These are phyloP conservation scores for Conchocele bisecta DNA, from an alignment of 2,888 invertebrate species.

Conservation along the genomic window DNA sequence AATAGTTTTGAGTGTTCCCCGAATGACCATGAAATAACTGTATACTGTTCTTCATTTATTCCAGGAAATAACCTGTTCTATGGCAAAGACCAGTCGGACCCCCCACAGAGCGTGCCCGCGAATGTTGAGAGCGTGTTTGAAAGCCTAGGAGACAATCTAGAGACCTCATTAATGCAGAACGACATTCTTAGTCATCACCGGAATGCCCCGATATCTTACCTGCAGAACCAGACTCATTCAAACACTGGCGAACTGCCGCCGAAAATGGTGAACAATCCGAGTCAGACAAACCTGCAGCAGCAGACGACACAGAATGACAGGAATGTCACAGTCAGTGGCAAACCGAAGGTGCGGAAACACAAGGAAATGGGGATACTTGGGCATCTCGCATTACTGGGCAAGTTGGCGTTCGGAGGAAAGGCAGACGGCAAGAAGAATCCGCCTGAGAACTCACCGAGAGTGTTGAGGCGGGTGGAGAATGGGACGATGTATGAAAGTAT, in stretches of 20 bases:
- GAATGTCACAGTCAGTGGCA: conserved; percentile 8
- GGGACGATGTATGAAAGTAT: conserved; percentile 44
- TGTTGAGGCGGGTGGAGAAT: conserved; percentile 25
- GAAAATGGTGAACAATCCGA: conserved; percentile 81
- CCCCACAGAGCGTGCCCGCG: conserved; percentile 49
- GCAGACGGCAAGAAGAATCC: conserved; percentile 37
- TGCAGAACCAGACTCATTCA: conserved; percentile 89
- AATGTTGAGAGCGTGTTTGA: conserved; percentile 73
- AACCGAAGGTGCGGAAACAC: conserved; percentile 64
- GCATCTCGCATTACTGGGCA: conserved; percentile 51
- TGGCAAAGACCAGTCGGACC: conserved; percentile 56
- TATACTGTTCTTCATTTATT: conserved; percentile 17
- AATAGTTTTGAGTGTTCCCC: too few relatives aligned
- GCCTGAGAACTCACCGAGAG: conserved; percentile 19
- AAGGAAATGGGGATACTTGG: conserved; percentile 67
- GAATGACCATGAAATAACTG: too few relatives aligned
- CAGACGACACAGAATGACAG: conserved; percentile 23
- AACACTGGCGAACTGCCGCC: conserved; percentile 71
- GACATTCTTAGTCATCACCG: conserved; percentile 81
- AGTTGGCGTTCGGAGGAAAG: conserved; percentile 55
- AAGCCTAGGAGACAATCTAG: conserved; percentile 76
- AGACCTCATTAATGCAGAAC: conserved; percentile 84
- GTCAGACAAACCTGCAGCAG: conserved; percentile 23
- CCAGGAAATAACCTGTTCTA: conserved; percentile 64
- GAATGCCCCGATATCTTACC: conserved; percentile 87